Evolutionary conservation across 2,888 invertebrate species (phyloP).

Genomic region (Morpho deidamia): DNA sequence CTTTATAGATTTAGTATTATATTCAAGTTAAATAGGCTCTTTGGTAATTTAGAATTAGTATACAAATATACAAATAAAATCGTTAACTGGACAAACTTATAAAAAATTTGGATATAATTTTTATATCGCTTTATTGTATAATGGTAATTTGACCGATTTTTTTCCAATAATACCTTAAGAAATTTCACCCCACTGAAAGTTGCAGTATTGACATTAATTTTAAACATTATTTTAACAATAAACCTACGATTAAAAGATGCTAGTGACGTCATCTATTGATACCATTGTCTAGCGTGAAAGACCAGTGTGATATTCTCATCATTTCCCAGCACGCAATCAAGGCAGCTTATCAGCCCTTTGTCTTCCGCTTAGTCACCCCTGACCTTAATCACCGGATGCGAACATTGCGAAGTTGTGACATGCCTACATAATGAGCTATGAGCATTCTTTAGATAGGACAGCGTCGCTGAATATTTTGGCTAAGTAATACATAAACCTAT

Average conservation of each 20-base stretch:
- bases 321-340: constrained; percentile 21
- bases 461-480: constrained; percentile 4
- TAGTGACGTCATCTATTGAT: not conserved
- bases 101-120: too few relatives aligned
- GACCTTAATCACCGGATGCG: constrained; percentile 34
- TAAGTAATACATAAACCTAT: not conserved
- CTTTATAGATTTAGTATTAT: too few relatives aligned
- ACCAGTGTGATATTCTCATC: constrained; percentile 12
- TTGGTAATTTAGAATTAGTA: too few relatives aligned
- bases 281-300: not conserved
- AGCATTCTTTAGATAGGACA: constrained; percentile 22
- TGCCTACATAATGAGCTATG: constrained; percentile 29
- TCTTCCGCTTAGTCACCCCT: constrained; percentile 30
- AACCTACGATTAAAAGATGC: not conserved
- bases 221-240: too few relatives aligned
- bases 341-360: constrained; percentile 25
- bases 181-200: too few relatives aligned
- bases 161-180: too few relatives aligned
- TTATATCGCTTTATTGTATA: too few relatives aligned
- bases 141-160: too few relatives aligned
- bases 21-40: too few relatives aligned
- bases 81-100: too few relatives aligned
- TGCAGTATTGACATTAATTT: too few relatives aligned
- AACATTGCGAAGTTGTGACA: constrained; percentile 29
- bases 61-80: too few relatives aligned